Evolutionary conservation across 2,797 vertebrate species (phyloP), one percentile per base, ranked within the genome.

Genomic region (Chloroceryle amazona): DNA sequence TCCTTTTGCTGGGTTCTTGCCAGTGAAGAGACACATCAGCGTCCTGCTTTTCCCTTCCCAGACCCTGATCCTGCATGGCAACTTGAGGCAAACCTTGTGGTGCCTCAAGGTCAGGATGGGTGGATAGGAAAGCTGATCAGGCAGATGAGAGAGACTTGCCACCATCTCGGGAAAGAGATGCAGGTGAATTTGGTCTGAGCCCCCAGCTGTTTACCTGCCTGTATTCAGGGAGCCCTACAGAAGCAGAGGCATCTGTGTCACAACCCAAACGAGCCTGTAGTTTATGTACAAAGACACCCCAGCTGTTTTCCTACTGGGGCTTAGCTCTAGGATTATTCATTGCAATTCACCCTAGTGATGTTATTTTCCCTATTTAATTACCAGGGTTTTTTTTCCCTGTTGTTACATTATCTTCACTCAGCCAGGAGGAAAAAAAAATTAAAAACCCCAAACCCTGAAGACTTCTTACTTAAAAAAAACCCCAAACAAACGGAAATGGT

Each of bases 331-430:
- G 71, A 88, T 88, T 94, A 82, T 75, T 82, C 90, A 67, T 54
- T 33, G 33, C 96, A 82, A 74, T 95, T 86, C 81, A 82, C 87
- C 72, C 70, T 6, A 26, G 70, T 35, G 42, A 33, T 93, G 86
- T 79, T 96, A 42, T 83, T 71, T 97, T 47, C 81, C 71, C 71
- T 37, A 78, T 95, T 97, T 97, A 95, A 97, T 95, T 86, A 94
- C 85, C 55, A 89, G 86, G 15, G 76, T 67, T 89, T 92, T 89
- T 44, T 80, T 3, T 2, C 7, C 52, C 35, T 22, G 29, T 82
- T 74, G 78, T 89, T 89, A 89, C 90, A 95, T 90, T 33, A 76
- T 97, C 96, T 90, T 97, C 65, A 93, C 78, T 94, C 85, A 90
- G 72, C 67, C n/a, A 39, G 12, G 57, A 23, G 4, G 3, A 7